Conservation (phyloP, 2,797 vertebrate species). For the Darevskia mixta region DNA sequence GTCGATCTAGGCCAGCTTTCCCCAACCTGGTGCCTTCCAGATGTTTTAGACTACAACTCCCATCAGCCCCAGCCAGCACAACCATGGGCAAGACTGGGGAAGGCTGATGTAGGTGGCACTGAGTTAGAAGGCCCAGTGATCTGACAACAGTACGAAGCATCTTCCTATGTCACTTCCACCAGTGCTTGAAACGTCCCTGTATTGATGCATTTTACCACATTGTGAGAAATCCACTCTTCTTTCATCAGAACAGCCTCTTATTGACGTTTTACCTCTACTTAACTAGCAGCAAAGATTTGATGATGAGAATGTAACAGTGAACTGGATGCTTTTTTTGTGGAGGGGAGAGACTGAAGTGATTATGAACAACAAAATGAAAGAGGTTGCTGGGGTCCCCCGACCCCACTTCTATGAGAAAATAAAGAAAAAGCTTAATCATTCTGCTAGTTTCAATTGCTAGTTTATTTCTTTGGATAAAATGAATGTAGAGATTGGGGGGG, state of each 20-base stretch:
- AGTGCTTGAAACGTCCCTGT: conserved; percentile 21
- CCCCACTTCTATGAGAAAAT: background rate
- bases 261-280: conserved; percentile 9
- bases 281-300: conserved; percentile 1
- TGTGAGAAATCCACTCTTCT: conserved; percentile 45
- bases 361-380: background rate
- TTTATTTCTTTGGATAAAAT: too few species aligned
- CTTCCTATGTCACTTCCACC: conserved; percentile 3
- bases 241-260: conserved; percentile 39
- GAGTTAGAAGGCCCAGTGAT: background rate
- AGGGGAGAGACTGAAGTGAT: conserved; percentile 8
- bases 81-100: too few species aligned
- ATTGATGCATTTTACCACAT: conserved; percentile 41
- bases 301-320: conserved; percentile 17
- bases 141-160: background rate
- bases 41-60: too few species aligned
- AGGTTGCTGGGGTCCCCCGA: too few species aligned
- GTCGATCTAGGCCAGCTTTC: too few species aligned
- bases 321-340: background rate
- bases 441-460: conserved; percentile 16
- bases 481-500: too few species aligned
- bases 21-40: too few species aligned
- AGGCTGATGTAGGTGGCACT: background rate
- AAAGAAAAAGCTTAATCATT: conserved; percentile 31
- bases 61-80: too few species aligned